Conservation (phyloP, 1,140 invertebrate genomes). For the Ruditapes philippinarum region DNA sequence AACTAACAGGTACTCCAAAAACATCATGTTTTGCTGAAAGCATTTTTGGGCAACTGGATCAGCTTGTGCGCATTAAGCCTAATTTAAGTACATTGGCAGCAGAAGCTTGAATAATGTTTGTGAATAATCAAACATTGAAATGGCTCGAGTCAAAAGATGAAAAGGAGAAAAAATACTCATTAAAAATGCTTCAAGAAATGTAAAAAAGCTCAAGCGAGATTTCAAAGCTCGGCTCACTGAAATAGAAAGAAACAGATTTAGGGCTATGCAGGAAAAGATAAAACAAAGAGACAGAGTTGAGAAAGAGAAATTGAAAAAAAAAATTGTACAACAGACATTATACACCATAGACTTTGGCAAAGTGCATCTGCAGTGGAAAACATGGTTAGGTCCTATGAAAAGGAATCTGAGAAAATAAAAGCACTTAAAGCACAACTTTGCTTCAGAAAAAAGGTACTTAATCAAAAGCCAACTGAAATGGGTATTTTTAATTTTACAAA, state of each 20-base stretch:
- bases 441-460: conserved; percentile 13
- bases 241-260: not conserved
- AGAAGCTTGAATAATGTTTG: conserved; percentile 51
- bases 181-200: conserved; percentile 4
- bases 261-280: conserved; percentile 16
- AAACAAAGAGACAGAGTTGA: not conserved
- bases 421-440: conserved; percentile 31
- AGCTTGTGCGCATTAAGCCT: conserved; percentile 45
- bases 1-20: conserved; percentile 25
- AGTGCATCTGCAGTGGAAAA: not conserved
- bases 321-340: conserved; percentile 16
- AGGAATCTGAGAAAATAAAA: not conserved
- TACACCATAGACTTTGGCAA: conserved; percentile 31
- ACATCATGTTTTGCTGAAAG: conserved; percentile 37
- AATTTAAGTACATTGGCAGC: conserved; percentile 40
- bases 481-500: not conserved
- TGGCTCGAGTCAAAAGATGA: conserved; percentile 43
- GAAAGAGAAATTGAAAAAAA: conserved; percentile 6
- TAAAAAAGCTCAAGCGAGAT: conserved; percentile 11
- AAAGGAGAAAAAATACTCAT: not conserved
- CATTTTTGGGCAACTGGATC: conserved; percentile 54
- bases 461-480: not conserved
- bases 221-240: not conserved
- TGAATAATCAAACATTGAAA: conserved; percentile 42
- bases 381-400: not conserved